Evolutionary conservation across 1,140 invertebrate genomes (phyloP), one percentile per base, ranked within the genome.

Genomic region (Epicauta chinensis): DNA sequence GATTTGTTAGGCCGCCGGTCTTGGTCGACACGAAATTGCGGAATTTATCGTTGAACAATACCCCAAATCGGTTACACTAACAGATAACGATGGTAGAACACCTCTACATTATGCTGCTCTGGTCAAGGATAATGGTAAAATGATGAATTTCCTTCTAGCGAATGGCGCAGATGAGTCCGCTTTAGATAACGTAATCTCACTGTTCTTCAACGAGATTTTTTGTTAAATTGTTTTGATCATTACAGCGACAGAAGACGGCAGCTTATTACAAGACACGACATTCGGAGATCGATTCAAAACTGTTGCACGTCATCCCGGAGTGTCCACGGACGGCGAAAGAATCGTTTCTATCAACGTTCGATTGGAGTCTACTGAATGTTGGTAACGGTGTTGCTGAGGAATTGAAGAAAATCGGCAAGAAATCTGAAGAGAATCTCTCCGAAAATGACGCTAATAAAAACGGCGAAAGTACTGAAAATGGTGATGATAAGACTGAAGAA

Each of bases 81-180:
- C 75, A 23, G 91, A 93, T 65, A 82, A 83, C 53, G 86, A 92
- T 48, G 92, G 92, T 12, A 81, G 91, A 56, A 95, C 90, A 2
- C 83, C 96, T 0, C 69, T 98, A 29, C 95, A 98, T 73, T 97
- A 92, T 61, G 86, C 93, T 0, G 89, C 90, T 2, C 76, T 81
- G 9, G 71, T 82, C 32, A 84, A 83, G 63, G 86, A 87, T 60
- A 80, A 83, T 32, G 80, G 81, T 51, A 70, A 78, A 47, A 81
- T 82, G 48, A 93, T 87, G 60, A 82, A 87, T 57, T 79, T 86
- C 32, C 72, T 94, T 0, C 70, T 87, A 1, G 77, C 83, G 53
- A 69, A 81, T 14, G 91, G 90, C 16, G 86, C 89, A 4, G 87
- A 91, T 59, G 82, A 89, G 68, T 81, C 79, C 51, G 78, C 83